Conservation (phyloP, 2,888 invertebrate species). For the Trachelus stipa region DNA sequence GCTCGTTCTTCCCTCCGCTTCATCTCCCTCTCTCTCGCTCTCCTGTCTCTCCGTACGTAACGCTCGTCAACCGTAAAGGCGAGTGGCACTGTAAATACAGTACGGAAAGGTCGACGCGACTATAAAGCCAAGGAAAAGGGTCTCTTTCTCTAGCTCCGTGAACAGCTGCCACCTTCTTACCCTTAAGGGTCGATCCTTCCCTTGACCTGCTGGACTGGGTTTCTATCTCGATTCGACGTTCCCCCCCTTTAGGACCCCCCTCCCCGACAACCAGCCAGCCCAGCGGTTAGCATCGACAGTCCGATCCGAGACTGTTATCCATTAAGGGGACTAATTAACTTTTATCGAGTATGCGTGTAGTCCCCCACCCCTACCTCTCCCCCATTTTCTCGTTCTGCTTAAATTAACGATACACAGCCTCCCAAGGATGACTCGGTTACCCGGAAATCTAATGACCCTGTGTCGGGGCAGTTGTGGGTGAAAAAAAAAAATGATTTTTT, state of each 20-base stretch:
- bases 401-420: not conserved
- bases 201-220: not conserved
- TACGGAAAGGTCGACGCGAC: not conserved
- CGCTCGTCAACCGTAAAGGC: not conserved
- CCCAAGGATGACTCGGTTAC: not conserved
- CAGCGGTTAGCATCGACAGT: not conserved
- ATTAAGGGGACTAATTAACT: not conserved
- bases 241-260: too few species aligned
- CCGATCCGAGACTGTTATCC: not conserved
- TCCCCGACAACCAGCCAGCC: not conserved
- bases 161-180: slow-evolving; percentile 16
- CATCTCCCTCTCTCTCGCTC: slow-evolving; percentile 2
- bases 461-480: not conserved
- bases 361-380: not conserved
- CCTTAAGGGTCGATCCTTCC: slow-evolving; percentile 1
- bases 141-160: slow-evolving; percentile 6
- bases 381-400: not conserved
- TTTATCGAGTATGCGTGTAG: not conserved
- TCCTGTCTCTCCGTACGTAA: slow-evolving; percentile 1
- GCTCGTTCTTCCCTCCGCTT: not conserved
- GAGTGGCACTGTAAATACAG: slow-evolving; percentile 4
- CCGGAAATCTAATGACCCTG: not conserved
- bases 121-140: slow-evolving; percentile 1
- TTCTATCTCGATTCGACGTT: not conserved
- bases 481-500: not conserved